Percentiles rank a stretch among this genome's conserved stretches.
Evolutionary conservation across 2,113 vertebrate genomes (phyloP).

Genomic region (Sinocyclocheilus grahami): DNA sequence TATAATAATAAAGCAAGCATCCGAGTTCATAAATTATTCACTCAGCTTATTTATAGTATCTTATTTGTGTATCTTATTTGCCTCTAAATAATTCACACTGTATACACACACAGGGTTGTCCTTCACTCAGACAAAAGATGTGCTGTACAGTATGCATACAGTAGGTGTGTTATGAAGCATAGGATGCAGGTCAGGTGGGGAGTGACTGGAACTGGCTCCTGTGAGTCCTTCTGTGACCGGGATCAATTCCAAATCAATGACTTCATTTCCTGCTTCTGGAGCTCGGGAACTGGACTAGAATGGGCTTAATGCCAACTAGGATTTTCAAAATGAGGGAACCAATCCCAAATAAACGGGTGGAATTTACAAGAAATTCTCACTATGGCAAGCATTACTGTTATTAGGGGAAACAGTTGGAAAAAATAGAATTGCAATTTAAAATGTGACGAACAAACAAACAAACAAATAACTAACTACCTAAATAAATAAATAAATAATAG

Average conservation of each 20-base stretch:
- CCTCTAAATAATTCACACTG: not conserved
- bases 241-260: slow-evolving; percentile 62
- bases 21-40: not conserved
- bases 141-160: not conserved
- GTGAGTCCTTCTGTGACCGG: slow-evolving; percentile 33
- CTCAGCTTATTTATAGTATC: not conserved
- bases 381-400: not conserved
- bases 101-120: not conserved
- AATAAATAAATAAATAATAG: too few relatives aligned
- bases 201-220: not conserved
- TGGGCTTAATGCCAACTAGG: not conserved
- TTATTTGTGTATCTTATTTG: not conserved
- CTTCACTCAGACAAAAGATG: not conserved
- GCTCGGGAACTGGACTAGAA: slow-evolving; percentile 48
- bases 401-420: too few relatives aligned
- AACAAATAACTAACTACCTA: too few relatives aligned
- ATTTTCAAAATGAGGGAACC: not conserved
- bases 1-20: not conserved
- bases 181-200: not conserved
- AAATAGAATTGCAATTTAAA: too few relatives aligned
- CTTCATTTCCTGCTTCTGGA: slow-evolving; percentile 60
- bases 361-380: not conserved
- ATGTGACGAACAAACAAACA: too few relatives aligned
- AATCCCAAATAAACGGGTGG: not conserved
- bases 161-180: not conserved